These are phyloP conservation scores for Chymomyza caudatula DNA, from an alignment of 2,888 invertebrate genomes.

Conservation along the genomic window DNA sequence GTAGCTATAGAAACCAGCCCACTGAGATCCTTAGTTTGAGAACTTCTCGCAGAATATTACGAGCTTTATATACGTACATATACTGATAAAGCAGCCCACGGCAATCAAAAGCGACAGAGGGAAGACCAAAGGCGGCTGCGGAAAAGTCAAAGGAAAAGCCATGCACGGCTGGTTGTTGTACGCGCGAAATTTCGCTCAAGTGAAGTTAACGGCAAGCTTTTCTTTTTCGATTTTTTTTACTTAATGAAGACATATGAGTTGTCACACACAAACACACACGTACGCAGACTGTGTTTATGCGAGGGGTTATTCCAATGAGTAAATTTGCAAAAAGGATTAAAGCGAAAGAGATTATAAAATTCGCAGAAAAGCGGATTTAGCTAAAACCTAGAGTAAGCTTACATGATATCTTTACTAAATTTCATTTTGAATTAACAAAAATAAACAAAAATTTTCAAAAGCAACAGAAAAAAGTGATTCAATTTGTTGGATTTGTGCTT, in stretches of 20 bases:
- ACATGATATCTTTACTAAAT: background rate
- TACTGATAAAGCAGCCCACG: background rate
- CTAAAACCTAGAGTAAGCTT: no score
- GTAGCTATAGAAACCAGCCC: background rate
- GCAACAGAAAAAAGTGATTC: no score
- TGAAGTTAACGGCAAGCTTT: background rate
- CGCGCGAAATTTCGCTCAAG: background rate
- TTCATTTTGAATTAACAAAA: background rate
- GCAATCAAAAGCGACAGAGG: background rate
- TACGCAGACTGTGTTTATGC: background rate
- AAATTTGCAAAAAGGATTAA: background rate
- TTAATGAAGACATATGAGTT: slow-evolving; percentile 11
- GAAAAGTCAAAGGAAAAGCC: background rate
- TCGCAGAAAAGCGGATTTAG: background rate
- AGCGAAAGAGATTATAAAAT: background rate
- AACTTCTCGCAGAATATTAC: background rate
- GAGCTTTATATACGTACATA: no score
- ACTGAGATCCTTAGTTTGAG: background rate
- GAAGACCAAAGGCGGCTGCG: background rate
- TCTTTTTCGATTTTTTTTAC: background rate
- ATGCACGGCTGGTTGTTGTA: background rate
- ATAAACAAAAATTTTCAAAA: background rate
- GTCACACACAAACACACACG: background rate
- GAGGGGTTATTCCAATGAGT: background rate
- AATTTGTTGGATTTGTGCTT: no score